A percentile compares a stretch with the other conserved stretches of the same genome.
Evolutionary conservation across 1,140 invertebrate species (phyloP).

Genomic region (Drosophila rhopaloa): DNA sequence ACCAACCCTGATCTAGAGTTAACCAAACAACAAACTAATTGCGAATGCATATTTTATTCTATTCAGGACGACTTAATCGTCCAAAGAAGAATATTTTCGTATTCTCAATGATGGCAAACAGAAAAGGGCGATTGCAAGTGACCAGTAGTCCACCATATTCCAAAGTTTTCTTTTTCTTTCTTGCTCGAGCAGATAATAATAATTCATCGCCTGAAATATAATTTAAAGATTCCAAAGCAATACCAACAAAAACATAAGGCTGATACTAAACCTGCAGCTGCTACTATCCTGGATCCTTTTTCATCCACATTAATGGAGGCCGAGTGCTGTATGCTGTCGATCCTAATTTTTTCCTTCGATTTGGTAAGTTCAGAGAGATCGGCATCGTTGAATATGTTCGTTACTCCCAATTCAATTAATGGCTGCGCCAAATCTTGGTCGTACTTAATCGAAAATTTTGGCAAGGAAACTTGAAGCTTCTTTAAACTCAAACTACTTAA

Average conservation of each 20-base stretch:
- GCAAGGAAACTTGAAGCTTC: background rate
- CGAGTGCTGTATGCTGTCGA: conserved; percentile 4
- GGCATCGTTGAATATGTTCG: background rate
- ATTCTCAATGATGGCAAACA: background rate
- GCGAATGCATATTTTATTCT: background rate
- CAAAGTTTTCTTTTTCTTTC: no score
- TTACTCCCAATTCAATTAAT: conserved; percentile 7
- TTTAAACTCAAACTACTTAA: background rate
- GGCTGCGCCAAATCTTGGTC: conserved; percentile 12
- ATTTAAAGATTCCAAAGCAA: background rate
- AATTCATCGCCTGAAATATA: background rate
- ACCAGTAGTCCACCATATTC: background rate
- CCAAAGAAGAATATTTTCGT: conserved; percentile 2
- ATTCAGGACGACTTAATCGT: background rate
- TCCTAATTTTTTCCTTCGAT: background rate
- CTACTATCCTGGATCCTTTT: background rate
- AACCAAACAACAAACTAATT: no score
- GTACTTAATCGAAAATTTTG: conserved; percentile 4
- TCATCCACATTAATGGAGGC: background rate
- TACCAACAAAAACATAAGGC: background rate
- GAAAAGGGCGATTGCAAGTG: conserved; percentile 12
- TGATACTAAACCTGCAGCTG: conserved; percentile 8
- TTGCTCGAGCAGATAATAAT: no score
- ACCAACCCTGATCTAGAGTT: no score
- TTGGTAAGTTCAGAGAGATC: background rate